These are phyloP conservation scores for Erythrocercus mccallii DNA, from an alignment of 2,113 vertebrate genomes.

Conservation along the genomic window DNA sequence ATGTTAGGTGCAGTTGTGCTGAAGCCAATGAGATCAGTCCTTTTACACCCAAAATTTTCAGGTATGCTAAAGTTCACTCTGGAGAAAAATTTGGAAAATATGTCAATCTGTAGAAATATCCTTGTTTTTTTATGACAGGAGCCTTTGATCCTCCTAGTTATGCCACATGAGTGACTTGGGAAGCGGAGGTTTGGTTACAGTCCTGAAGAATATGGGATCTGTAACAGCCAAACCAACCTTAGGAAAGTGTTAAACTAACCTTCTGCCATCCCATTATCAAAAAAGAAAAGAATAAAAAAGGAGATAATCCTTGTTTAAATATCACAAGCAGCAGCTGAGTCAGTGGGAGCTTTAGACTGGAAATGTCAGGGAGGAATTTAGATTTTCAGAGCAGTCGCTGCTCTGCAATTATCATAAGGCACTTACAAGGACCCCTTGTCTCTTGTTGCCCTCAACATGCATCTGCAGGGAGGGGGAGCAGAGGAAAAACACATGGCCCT, in stretches of 20 bases:
- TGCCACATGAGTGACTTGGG: background rate
- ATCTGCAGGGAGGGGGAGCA: background rate
- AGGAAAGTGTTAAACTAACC: slow-evolving; percentile 70
- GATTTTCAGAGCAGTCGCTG: slow-evolving; percentile 59
- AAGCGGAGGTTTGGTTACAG: background rate
- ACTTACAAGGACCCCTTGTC: slow-evolving; percentile 23
- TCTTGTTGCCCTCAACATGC: background rate
- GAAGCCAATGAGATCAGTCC: background rate
- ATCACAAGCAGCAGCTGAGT: slow-evolving; percentile 64
- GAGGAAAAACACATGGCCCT: slow-evolving; percentile 3
- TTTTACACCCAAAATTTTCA: background rate
- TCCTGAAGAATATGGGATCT: background rate
- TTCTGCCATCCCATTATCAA: slow-evolving; percentile 38
- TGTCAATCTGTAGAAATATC: background rate
- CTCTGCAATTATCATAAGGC: slow-evolving; percentile 69
- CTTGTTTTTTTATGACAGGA: background rate
- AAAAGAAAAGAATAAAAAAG: slow-evolving; percentile 59
- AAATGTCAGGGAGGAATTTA: slow-evolving; percentile 81
- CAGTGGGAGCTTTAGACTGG: slow-evolving; percentile 45
- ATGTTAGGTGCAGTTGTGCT: background rate
- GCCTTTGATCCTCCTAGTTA: background rate
- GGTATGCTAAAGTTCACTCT: background rate
- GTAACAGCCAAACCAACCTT: background rate
- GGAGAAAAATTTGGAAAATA: background rate
- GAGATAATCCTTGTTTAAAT: slow-evolving; percentile 75